Evolutionary conservation across 2,797 vertebrate species (phyloP).

Genomic region (Acipenser ruthenus): DNA sequence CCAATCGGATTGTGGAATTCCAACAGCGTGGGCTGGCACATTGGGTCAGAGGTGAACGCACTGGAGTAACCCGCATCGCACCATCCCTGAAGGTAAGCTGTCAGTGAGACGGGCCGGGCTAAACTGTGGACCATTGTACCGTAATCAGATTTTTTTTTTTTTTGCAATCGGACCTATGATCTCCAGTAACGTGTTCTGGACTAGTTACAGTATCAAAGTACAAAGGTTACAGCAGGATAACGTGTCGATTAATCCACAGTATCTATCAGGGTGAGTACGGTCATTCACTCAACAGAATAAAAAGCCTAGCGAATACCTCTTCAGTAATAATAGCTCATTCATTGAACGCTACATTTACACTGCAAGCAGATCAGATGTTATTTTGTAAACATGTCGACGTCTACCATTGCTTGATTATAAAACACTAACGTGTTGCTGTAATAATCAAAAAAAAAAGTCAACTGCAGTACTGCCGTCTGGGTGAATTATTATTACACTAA

Average conservation of each 20-base stretch:
- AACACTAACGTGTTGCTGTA: too few species aligned
- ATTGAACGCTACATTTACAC: too few species aligned
- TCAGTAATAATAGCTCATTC: too few species aligned
- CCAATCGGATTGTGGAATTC: constrained; percentile 39
- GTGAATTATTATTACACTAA: too few species aligned
- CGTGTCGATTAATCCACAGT: constrained; percentile 49
- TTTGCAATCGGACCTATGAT: constrained; percentile 14
- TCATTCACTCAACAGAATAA: too few species aligned
- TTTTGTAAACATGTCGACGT: too few species aligned
- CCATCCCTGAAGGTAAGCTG: constrained; percentile 53
- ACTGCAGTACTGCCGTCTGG: too few species aligned
- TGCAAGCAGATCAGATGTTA: too few species aligned
- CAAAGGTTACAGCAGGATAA: constrained; percentile 45
- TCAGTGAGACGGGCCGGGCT: constrained; percentile 29
- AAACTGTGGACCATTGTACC: constrained; percentile 26
- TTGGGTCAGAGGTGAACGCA: constrained; percentile 57
- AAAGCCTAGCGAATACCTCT: too few species aligned
- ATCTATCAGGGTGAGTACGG: constrained; percentile 50
- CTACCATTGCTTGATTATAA: too few species aligned
- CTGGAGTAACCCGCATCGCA: constrained; percentile 73
- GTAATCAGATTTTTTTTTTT: constrained; percentile 32
- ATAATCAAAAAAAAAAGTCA: too few species aligned
- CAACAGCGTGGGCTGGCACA: constrained; percentile 17
- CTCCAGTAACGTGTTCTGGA: constrained; percentile 21
- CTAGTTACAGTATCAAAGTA: constrained; percentile 3